Conservation (phyloP, 2,888 invertebrate species). For the Agrypnus murinus region DNA sequence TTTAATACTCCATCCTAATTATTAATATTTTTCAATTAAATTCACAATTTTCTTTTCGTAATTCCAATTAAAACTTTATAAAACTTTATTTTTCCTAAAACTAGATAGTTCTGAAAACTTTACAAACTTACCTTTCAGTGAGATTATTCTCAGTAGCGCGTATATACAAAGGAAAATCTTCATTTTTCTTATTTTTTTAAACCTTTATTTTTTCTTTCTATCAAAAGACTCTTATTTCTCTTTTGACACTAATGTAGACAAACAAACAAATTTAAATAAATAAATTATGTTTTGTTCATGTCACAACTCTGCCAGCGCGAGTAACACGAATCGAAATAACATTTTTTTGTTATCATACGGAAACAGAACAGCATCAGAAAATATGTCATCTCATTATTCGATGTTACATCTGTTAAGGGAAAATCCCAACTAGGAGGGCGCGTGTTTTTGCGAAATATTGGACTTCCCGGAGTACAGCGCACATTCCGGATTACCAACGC, state of each 20-base stretch:
- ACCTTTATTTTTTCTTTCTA: too few species aligned
- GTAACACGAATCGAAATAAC: too few species aligned
- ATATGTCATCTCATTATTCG: slow-evolving; percentile 1
- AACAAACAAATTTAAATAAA: too few species aligned
- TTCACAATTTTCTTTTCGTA: too few species aligned
- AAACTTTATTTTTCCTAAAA: too few species aligned
- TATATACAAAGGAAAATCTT: slow-evolving; percentile 24
- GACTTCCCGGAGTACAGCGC: slow-evolving; percentile 15
- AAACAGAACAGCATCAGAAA: background rate
- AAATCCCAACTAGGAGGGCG: background rate
- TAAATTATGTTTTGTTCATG: too few species aligned
- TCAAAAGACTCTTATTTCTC: too few species aligned
- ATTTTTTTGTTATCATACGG: background rate
- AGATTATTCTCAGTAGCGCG: slow-evolving; percentile 18
- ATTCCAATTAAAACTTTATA: too few species aligned
- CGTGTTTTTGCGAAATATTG: background rate
- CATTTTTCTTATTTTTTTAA: slow-evolving; percentile 16
- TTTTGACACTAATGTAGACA: background rate
- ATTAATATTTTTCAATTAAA: too few species aligned
- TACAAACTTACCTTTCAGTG: slow-evolving; percentile 15
- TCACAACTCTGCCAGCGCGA: too few species aligned
- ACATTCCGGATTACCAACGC: slow-evolving; percentile 17
- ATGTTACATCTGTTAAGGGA: background rate
- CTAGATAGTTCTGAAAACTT: slow-evolving; percentile 7
- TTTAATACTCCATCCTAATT: too few species aligned